phyloP scores from a whole-genome alignment of 2,113 vertebrate genomes.

The Cynopterus brachyotis region DNA sequence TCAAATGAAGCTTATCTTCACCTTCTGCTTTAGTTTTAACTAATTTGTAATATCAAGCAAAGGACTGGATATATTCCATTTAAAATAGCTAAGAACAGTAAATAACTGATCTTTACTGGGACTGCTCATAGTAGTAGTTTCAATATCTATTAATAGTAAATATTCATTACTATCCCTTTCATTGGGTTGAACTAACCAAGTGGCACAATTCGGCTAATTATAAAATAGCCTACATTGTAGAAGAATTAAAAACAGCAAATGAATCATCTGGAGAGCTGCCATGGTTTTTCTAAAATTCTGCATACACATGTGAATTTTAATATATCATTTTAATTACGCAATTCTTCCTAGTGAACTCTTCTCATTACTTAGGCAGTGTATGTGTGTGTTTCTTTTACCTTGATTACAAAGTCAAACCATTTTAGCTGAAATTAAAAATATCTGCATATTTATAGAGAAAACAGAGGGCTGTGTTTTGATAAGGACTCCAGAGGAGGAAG shows the following conservation, averaged over 20 bases:
- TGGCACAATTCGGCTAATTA: not conserved
- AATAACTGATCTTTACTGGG: not conserved
- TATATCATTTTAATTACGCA: constrained; percentile 62
- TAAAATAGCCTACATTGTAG: constrained; percentile 43
- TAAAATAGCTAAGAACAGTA: not conserved
- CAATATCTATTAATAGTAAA: not conserved
- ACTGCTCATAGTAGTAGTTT: not conserved
- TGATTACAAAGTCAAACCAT: constrained; percentile 69
- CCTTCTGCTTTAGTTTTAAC: not conserved
- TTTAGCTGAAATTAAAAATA: constrained; percentile 66
- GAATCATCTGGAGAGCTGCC: constrained; percentile 39
- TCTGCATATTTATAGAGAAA: constrained; percentile 66
- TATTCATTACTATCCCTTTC: constrained; percentile 42
- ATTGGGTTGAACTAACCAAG: constrained; percentile 29
- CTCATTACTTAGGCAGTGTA: constrained; percentile 47
- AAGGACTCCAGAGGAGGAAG: constrained; percentile 52
- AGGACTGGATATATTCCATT: not conserved
- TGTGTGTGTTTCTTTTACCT: constrained; percentile 34
- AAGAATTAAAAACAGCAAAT: constrained; percentile 52
- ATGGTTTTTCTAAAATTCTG: constrained; percentile 51
- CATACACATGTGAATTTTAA: constrained; percentile 56
- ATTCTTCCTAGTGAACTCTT: constrained; percentile 17
- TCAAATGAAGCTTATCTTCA: not conserved
- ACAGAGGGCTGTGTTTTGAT: constrained; percentile 67
- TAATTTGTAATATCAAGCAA: not conserved